A percentile compares a stretch with the other conserved stretches of the same genome.
Conservation (phyloP, 2,797 vertebrate species). For the Helicolenus hilgendorfi region DNA sequence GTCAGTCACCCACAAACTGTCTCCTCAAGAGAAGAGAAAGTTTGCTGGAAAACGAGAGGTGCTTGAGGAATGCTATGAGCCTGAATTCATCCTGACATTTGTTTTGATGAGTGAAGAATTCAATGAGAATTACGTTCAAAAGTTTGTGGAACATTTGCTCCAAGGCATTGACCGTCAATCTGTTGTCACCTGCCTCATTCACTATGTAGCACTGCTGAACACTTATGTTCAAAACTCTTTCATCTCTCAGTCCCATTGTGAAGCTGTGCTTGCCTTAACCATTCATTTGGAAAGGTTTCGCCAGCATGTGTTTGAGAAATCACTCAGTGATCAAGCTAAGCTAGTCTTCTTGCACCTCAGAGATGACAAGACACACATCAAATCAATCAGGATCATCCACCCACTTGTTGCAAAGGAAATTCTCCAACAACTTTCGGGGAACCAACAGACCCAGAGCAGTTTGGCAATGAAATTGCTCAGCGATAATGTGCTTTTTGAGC, state of each 20-base stretch:
- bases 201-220: constrained; percentile 91
- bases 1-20: constrained; percentile 92
- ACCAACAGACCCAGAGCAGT: constrained; percentile 82
- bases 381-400: constrained; percentile 91
- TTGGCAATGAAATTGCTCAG: constrained; percentile 88
- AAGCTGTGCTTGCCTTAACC: constrained; percentile 87
- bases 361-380: constrained; percentile 88
- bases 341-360: constrained; percentile 91
- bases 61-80: constrained; percentile 74
- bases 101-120: constrained; percentile 92
- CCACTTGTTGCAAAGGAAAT: constrained; percentile 92
- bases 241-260: constrained; percentile 92
- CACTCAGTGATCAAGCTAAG: constrained; percentile 87
- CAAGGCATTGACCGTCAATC: constrained; percentile 84
- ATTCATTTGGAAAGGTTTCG: constrained; percentile 68
- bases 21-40: constrained; percentile 82
- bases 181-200: constrained; percentile 85
- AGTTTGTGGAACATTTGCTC: constrained; percentile 88
- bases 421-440: constrained; percentile 87
- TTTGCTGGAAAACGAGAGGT: constrained; percentile 84
- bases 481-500: constrained; percentile 87
- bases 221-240: constrained; percentile 91
- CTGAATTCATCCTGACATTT: constrained; percentile 91
- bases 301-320: constrained; percentile 83
- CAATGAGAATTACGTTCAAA: constrained; percentile 70